Percentiles rank a stretch among this genome's conserved stretches.
Evolutionary conservation across 2,888 invertebrate species (phyloP).

Genomic region (Cenopis cana): DNA sequence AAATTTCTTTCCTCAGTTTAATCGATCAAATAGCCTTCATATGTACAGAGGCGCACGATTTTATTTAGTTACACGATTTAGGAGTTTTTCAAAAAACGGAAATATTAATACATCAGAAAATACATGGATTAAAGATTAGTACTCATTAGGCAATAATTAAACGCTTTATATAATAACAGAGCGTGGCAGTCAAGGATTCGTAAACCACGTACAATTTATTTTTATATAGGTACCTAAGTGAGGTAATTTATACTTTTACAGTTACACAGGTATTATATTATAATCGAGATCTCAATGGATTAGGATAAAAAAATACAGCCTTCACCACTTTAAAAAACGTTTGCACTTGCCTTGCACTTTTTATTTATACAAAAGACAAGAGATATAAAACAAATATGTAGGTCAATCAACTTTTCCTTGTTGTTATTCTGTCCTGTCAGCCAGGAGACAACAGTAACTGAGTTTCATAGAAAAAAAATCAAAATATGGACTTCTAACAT

Average conservation of each 20-base stretch:
- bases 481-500: too few relatives aligned
- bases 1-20: constrained; percentile 38
- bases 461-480: too few relatives aligned
- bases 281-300: background rate
- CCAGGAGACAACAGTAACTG: too few relatives aligned
- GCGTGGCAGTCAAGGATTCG: constrained; percentile 25
- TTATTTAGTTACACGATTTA: constrained; percentile 14
- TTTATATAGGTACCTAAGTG: constrained; percentile 6
- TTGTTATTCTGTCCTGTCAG: too few relatives aligned
- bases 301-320: background rate
- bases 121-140: constrained; percentile 18
- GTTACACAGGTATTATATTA: background rate
- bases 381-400: too few relatives aligned
- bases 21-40: constrained; percentile 31
- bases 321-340: too few relatives aligned
- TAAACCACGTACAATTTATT: constrained; percentile 19
- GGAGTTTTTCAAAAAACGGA: constrained; percentile 18
- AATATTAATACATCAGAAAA: background rate
- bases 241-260: constrained; percentile 6
- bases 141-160: constrained; percentile 25
- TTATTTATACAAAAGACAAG: too few relatives aligned
- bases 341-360: too few relatives aligned
- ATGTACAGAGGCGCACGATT: constrained; percentile 35
- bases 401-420: too few relatives aligned
- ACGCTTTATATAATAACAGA: constrained; percentile 31